Evolutionary conservation across 1,140 invertebrate species (phyloP), one percentile per base, ranked within the genome.

Genomic region (Drosophila triauraria): DNA sequence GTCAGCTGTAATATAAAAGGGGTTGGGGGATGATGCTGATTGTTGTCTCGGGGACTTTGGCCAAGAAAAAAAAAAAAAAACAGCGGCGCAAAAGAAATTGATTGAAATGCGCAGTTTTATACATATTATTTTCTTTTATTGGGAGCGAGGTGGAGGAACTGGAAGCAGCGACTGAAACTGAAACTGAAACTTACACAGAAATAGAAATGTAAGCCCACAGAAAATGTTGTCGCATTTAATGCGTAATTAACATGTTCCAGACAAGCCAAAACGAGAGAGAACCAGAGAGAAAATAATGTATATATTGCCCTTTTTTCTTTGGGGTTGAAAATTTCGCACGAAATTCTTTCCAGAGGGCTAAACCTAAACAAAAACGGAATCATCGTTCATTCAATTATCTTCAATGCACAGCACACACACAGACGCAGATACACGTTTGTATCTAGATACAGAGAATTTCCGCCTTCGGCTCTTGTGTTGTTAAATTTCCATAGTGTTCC

Each of bases 221-320:
- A 58, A 30, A 58, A 58, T 44, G 20, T 42, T 35, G 12, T 54
- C 44, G 27, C 61, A 71, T 79, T 70, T 54, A 63, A 79, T 63
- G 76, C 80, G 80, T 83, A 83, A 83, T 83, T 82, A 83, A 83
- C 75, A 71, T 83, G 50, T 83, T 44, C 30, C 43, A 70, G 38
- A 35, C 43, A 32, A 56, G 63, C 8, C 17, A 40, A 32, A 20
- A 42, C 15, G 17, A 35, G 17, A 42, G 12, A 32, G 15, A 17
- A 10, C 17, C 23, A 23, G 10, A 20, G 4, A 40, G 8, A 32
- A 47, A 25, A 58, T 58, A 12, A 15, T 23, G 42, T 63, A 57
- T 54, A 59, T 62, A 75, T 50, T 71, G 30, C n/a, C 30, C 67
- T 32, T 56, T 70, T 44, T 46, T 69, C 30, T 27, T 67, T 51